Conservation (phyloP, 2,797 vertebrate species). For the Meriones psammophilus region DNA sequence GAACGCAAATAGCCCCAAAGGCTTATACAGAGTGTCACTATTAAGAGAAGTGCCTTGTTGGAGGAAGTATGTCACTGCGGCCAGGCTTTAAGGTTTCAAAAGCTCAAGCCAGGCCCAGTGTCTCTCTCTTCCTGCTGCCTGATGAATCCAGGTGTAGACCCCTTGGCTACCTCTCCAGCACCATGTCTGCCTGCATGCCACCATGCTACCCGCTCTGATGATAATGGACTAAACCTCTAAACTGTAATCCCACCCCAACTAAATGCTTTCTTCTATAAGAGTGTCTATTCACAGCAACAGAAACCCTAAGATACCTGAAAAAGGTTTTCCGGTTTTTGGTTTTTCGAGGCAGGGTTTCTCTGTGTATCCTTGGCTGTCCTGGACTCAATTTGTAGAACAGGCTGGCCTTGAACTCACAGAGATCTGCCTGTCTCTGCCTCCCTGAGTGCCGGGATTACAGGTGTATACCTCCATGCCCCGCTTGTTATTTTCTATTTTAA, state of each 20-base stretch:
- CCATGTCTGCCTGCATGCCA: background rate
- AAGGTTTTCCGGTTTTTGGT: too few species aligned
- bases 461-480: too few species aligned
- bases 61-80: background rate
- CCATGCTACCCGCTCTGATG: background rate
- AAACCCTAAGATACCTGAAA: background rate
- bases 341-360: too few species aligned
- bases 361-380: too few species aligned
- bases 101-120: background rate
- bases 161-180: background rate
- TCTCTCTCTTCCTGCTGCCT: background rate
- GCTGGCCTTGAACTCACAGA: too few species aligned
- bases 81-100: background rate
- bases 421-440: too few species aligned
- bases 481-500: too few species aligned
- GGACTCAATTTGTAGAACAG: too few species aligned
- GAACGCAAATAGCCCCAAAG: background rate
- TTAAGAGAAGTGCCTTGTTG: background rate
- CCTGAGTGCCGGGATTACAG: too few species aligned
- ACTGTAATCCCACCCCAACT: background rate
- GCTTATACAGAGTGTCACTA: background rate
- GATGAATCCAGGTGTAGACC: background rate
- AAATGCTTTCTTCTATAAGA: background rate
- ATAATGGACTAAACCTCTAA: background rate
- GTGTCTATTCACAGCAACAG: background rate